These are phyloP conservation scores for Pseudomyrmex sp. DNA, from an alignment of 1,140 invertebrate species.

Conservation along the genomic window DNA sequence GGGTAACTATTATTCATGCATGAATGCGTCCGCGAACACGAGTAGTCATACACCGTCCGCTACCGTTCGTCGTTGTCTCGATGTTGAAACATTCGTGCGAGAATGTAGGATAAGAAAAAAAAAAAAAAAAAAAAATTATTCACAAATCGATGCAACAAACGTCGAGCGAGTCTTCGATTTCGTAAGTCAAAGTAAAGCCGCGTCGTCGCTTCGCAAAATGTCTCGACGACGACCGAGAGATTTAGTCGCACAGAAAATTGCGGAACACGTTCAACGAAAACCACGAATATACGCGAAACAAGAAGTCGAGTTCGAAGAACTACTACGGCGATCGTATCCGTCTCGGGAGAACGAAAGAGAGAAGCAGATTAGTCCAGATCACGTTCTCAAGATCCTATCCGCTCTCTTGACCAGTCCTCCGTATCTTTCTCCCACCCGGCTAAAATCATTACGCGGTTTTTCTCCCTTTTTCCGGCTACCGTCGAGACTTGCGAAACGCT, in stretches of 20 bases:
- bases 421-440: conserved; percentile 25
- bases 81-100: conserved; percentile 74
- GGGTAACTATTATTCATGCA: conserved; percentile 76
- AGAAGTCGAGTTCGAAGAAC: conserved; percentile 22
- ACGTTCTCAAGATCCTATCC: conserved; percentile 53
- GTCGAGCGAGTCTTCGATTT: background rate
- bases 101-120: conserved; percentile 32
- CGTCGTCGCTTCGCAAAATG: background rate
- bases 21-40: conserved; percentile 69
- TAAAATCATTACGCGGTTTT: conserved; percentile 49
- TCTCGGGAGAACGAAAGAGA: conserved; percentile 40
- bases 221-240: background rate
- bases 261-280: conserved; percentile 1
- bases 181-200: background rate
- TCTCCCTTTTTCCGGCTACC: conserved; percentile 56
- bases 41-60: conserved; percentile 21
- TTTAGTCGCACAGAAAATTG: background rate
- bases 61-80: conserved; percentile 30
- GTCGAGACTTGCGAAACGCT: conserved; percentile 66
- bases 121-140: background rate
- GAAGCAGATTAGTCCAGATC: conserved; percentile 61
- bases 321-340: conserved; percentile 38
- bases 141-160: background rate
- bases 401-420: conserved; percentile 41
- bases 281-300: background rate